phyloP scores from a whole-genome alignment of 2,797 vertebrate genomes.

The Emys orbicularis region DNA sequence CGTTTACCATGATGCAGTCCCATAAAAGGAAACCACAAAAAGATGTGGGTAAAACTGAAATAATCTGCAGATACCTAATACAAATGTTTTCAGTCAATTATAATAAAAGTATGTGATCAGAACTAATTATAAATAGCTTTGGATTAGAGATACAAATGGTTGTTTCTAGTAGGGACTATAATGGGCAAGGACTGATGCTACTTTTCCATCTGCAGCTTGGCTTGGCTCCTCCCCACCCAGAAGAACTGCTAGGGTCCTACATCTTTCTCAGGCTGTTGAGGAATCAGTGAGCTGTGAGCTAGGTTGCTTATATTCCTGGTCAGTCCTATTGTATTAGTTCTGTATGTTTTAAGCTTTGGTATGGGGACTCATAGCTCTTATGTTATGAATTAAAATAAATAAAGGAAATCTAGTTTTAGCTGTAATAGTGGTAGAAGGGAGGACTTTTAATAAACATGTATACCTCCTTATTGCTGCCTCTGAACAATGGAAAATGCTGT shows the following conservation, averaged over 20 bases:
- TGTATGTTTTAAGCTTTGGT: background rate
- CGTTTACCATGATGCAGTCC: background rate
- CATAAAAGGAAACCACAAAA: background rate
- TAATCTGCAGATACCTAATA: background rate
- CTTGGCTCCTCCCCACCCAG: background rate
- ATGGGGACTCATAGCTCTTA: background rate
- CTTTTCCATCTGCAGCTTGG: background rate
- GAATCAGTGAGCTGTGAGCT: background rate
- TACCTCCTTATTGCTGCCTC: background rate
- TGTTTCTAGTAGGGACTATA: background rate
- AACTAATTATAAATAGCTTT: background rate
- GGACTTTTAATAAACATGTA: background rate
- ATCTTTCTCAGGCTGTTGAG: too few relatives aligned
- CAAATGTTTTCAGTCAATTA: background rate
- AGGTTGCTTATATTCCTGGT: background rate
- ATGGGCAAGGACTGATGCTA: background rate
- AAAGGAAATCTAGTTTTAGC: background rate
- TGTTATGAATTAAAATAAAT: background rate
- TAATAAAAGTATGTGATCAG: background rate
- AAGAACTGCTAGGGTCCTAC: background rate
- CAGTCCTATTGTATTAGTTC: background rate
- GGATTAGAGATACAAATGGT: background rate
- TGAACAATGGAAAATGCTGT: background rate
- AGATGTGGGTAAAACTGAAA: background rate
- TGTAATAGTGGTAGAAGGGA: background rate